Base-by-base conservation (phyloP, 2,113 vertebrate genomes). In the Caloenas nicobarica region DNA sequence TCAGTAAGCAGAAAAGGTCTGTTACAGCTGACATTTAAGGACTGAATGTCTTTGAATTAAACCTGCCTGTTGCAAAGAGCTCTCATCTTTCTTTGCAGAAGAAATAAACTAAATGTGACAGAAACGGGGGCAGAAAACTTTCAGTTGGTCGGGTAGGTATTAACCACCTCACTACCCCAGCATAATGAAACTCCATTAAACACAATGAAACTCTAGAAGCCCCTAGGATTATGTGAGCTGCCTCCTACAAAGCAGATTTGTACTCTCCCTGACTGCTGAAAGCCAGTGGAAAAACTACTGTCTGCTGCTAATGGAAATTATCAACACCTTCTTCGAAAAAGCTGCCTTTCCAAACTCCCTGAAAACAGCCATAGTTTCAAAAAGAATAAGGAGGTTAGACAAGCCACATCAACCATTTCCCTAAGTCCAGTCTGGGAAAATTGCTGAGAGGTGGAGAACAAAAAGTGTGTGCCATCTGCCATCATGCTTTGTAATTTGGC, bases 231-330 rank as follows among this genome's bases (percentile, higher is more conserved):
- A 92, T 46, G 66, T 50, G 71, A 91, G 19, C 53, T 89, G 78
- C 81, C 58, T 85, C 68, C 83, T 87, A 91, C 62, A 81, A 93
- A 85, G 84, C 65, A 94, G 81, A 61, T 91, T 81, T 93, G 54
- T 94, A 26, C 26, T 89, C 40, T 76, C 24, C 9, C 76, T 79
- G 40, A 22, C 81, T 51, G 61, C 28, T 76, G 86, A 94, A 96
- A 95, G 50, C 17, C 53, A 53, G 83, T 25, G 62, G 70, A 73
- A 93, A 93, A 91, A 76, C 31, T 61, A 4, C 72, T 79, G 50
- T 72, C 86, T 93, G 57, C 61, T 79, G 83, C 71, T 91, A 91
- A 94, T 90, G 88, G 94, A 95, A 96, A 90, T 89, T 50, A 91
- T 92, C 95, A 96, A 76, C 9, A 13, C 89, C 36, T 81, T 46